Evolutionary conservation across 2,888 invertebrate genomes (phyloP), one percentile per base, ranked within the genome.

Genomic region (Allacma fusca): DNA sequence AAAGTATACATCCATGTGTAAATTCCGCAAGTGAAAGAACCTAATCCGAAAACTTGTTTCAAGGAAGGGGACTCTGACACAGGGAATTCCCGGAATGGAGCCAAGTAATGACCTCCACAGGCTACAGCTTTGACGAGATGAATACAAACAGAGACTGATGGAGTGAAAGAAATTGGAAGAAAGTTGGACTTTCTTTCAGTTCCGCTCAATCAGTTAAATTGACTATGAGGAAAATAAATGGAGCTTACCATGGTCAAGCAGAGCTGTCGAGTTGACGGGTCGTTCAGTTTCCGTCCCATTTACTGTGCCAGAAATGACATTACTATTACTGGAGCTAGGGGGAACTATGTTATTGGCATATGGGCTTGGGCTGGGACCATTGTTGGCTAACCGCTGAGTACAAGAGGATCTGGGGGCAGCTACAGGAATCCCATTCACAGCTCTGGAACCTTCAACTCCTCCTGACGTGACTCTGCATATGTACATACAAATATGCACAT

Each of bases 131-230:
- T n/a, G n/a, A n/a, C n/a, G n/a, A n/a, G n/a, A n/a, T n/a, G n/a
- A n/a, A n/a, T n/a, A n/a, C n/a, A n/a, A n/a, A n/a, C n/a, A n/a
- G n/a, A n/a, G n/a, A n/a, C n/a, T 4, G 34, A 34, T 34, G 34
- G 34, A 34, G 34, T 50, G 50, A 50, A 50, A 50, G 50, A 50
- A 50, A 50, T n/a, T 50, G 50, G 19, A 16, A 50, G n/a, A 50
- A n/a, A 19, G 16, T n/a, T 1, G 5, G 19, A 50, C 24, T 62
- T 62, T 57, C 62, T 64, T 68, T 44, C 50, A 24, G 40, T 75
- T 68, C 26, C 75, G 21, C 68, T 75, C 75, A 75, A 75, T 68
- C 75, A n/a, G 68, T 68, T 68, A 75, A 75, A 75, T 75, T 68
- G 67, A 68, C 57, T 68, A 34, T 16, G 43, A 23, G 69, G 26